Percentiles rank a stretch among this genome's conserved stretches.
Evolutionary conservation across 2,888 invertebrate species (phyloP).

Genomic region (Baccha elongata): DNA sequence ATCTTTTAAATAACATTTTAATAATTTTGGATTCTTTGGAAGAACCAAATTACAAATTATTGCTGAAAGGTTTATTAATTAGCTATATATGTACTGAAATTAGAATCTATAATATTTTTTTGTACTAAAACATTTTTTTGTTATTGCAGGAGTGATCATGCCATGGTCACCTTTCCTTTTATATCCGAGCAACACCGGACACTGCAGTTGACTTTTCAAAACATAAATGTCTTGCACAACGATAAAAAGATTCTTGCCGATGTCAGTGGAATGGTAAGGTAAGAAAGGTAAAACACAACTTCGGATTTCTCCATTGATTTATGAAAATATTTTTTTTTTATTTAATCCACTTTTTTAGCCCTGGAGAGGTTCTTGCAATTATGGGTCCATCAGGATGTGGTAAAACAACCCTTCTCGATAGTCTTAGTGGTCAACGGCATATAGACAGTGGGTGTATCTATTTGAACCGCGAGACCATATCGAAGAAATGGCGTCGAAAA

Average conservation of each 20-base stretch:
- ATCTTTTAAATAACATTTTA: too few relatives aligned
- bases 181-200: conserved; percentile 85
- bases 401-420: conserved; percentile 90
- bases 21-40: too few relatives aligned
- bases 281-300: conserved; percentile 74
- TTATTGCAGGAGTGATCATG: conserved; percentile 85
- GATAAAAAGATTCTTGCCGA: conserved; percentile 86
- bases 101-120: too few relatives aligned
- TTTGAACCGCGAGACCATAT: conserved; percentile 86
- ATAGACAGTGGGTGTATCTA: conserved; percentile 87
- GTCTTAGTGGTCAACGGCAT: conserved; percentile 88
- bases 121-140: conserved; percentile 47
- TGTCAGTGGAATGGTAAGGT: conserved; percentile 87
- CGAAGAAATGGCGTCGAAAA: conserved; percentile 88
- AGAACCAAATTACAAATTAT: too few relatives aligned
- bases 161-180: conserved; percentile 85
- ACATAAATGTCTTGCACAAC: conserved; percentile 84
- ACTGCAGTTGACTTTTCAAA: conserved; percentile 87
- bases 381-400: conserved; percentile 92
- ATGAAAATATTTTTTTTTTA: conserved; percentile 29
- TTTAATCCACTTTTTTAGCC: conserved; percentile 80
- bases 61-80: too few relatives aligned
- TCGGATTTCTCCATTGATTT: conserved; percentile 32
- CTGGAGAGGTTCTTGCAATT: conserved; percentile 90
- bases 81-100: too few relatives aligned